Evolutionary conservation across 1,140 invertebrate species (phyloP).

Genomic region (Araneus ventricosus): DNA sequence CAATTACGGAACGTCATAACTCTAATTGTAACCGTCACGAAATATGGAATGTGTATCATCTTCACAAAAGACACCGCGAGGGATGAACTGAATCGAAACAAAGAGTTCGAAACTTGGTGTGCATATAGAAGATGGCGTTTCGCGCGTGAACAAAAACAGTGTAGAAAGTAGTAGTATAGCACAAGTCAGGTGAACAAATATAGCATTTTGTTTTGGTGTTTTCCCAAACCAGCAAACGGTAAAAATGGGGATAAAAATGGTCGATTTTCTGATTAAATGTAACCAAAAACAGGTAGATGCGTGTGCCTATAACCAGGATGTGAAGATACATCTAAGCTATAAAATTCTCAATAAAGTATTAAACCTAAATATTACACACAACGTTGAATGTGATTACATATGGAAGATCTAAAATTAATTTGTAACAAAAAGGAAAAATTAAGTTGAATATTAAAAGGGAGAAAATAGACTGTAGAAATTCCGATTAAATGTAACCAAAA

Average conservation of each 20-base stretch:
- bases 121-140: neutral
- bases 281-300: too few species aligned
- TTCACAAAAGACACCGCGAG: neutral
- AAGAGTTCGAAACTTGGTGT: neutral
- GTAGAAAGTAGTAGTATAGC: neutral
- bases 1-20: slow-evolving; percentile 6
- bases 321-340: too few species aligned
- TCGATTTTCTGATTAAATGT: too few species aligned
- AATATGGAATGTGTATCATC: neutral
- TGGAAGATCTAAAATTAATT: too few species aligned
- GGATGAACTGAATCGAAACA: neutral
- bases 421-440: too few species aligned
- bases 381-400: too few species aligned
- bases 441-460: too few species aligned
- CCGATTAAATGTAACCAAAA: too few species aligned
- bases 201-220: neutral
- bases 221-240: neutral
- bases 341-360: too few species aligned
- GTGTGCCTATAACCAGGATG: too few species aligned
- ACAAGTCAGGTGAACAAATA: neutral
- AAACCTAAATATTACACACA: too few species aligned
- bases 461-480: too few species aligned
- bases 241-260: neutral
- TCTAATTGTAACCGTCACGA: slow-evolving; percentile 54
- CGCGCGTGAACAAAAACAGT: neutral